Conservation (phyloP, 2,113 vertebrate genomes). For the Pontoporia blainvillei region DNA sequence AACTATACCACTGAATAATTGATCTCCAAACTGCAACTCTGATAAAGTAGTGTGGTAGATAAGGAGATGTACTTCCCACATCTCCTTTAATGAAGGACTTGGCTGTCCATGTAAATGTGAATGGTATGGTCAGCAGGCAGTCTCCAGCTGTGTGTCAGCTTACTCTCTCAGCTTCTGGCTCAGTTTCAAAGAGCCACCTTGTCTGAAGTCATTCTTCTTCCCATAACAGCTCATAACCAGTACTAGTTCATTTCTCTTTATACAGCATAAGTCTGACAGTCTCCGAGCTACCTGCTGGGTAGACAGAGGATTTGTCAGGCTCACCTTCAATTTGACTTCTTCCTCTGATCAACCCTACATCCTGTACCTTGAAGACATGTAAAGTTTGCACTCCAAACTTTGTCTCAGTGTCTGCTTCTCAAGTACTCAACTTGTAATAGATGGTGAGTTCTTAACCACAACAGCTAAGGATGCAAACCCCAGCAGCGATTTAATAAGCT, state of each 20-base stretch:
- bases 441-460: neutral
- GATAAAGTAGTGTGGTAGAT: neutral
- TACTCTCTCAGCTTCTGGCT: neutral
- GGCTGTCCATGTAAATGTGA: neutral
- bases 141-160: neutral
- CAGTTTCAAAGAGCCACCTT: neutral
- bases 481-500: neutral
- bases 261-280: neutral
- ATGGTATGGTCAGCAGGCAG: neutral
- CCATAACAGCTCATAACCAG: neutral
- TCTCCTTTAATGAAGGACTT: neutral
- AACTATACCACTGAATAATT: neutral
- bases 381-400: neutral
- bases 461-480: neutral
- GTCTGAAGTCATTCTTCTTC: neutral
- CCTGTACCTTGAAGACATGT: neutral
- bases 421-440: neutral
- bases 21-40: neutral
- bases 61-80: neutral
- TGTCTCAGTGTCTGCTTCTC: neutral
- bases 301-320: neutral
- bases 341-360: neutral
- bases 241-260: neutral
- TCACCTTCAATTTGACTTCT: neutral
- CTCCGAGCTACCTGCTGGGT: neutral